Evolutionary conservation across 2,888 invertebrate genomes (phyloP).

Genomic region (Sacculina carcini): DNA sequence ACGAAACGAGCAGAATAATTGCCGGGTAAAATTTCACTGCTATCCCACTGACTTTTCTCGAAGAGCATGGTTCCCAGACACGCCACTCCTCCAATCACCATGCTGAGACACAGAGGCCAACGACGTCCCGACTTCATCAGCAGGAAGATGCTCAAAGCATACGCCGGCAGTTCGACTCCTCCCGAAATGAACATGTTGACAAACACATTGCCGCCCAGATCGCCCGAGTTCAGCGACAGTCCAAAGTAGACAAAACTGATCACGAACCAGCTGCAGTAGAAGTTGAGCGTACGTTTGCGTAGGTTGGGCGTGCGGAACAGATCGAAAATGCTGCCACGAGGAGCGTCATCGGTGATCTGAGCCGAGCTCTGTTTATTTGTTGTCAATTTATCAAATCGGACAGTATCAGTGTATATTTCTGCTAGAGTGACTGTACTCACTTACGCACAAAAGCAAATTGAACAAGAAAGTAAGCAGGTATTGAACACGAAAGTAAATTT

Average conservation of each 20-base stretch:
- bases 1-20: no score
- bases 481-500: no score
- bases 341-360: no score
- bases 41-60: background rate
- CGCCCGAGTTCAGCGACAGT: conserved; percentile 40
- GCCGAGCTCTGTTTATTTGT: no score
- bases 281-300: conserved; percentile 37
- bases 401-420: no score
- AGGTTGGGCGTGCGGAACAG: conserved; percentile 36
- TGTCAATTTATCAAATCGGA: no score
- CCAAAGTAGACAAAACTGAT: conserved; percentile 54
- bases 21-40: no score
- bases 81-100: conserved; percentile 38
- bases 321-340: conserved; percentile 23
- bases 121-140: conserved; percentile 44
- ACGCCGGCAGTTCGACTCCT: conserved; percentile 48
- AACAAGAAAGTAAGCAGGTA: no score
- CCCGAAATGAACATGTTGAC: conserved; percentile 32
- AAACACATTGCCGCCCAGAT: conserved; percentile 46
- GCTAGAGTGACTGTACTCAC: no score
- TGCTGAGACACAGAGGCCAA: conserved; percentile 38
- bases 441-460: no score
- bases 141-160: conserved; percentile 43
- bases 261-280: conserved; percentile 46
- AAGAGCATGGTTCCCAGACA: conserved; percentile 29